Conservation (phyloP, 2,888 invertebrate genomes). For the Entomobrya multifasciata region DNA sequence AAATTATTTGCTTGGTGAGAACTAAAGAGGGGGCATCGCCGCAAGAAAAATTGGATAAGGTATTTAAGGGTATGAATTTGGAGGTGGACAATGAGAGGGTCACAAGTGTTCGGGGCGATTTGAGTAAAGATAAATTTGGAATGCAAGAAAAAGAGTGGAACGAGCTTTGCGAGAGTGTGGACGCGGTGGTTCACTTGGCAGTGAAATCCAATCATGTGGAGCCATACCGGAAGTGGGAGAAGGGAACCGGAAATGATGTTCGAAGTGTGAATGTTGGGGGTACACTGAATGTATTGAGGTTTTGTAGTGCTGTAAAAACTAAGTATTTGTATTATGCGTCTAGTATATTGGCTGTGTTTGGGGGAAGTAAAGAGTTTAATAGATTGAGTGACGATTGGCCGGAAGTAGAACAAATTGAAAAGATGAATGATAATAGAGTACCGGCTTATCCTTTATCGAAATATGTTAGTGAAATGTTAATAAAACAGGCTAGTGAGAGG, state of each 20-base stretch:
- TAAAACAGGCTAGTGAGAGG: constrained; percentile 13
- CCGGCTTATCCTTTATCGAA: constrained; percentile 14
- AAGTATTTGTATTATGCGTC: constrained; percentile 31
- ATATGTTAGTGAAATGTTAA: constrained; percentile 24
- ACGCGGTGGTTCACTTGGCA: constrained; percentile 46
- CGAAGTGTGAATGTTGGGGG: constrained; percentile 6
- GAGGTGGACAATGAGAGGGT: neutral
- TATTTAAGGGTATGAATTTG: neutral
- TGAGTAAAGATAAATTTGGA: neutral
- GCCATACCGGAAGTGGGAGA: neutral
- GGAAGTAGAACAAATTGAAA: neutral
- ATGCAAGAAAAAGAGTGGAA: neutral
- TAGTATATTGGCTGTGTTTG: neutral
- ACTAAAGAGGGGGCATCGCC: neutral
- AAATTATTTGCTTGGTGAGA: constrained; percentile 57
- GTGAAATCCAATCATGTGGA: constrained; percentile 21
- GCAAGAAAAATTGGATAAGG: neutral
- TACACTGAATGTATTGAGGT: neutral
- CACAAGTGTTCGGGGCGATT: neutral
- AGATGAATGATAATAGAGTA: neutral
- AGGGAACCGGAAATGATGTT: neutral
- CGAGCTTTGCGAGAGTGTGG: neutral
- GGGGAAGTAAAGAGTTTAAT: neutral
- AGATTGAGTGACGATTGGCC: constrained; percentile 8
- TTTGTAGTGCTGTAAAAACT: neutral